Evolutionary conservation across 2,797 vertebrate genomes (phyloP).

Genomic region (Melanotaenia trifasciata): DNA sequence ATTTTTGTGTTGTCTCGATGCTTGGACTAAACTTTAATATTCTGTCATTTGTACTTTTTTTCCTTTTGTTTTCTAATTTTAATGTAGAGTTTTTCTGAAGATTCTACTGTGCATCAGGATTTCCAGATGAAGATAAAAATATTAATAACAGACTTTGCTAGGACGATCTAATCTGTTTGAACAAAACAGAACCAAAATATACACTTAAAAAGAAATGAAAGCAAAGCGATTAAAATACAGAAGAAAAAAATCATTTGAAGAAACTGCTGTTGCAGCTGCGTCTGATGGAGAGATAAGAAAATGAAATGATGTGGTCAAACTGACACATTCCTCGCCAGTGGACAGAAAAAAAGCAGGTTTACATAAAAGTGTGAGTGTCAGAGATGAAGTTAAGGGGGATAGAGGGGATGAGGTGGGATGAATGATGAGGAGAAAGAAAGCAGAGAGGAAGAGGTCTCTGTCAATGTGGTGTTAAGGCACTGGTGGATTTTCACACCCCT

Average conservation of each 20-base stretch:
- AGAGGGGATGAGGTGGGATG: constrained; percentile 7
- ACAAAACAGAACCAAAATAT: constrained; percentile 59
- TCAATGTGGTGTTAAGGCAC: constrained; percentile 65
- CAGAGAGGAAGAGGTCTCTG: constrained; percentile 62
- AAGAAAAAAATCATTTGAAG: not conserved
- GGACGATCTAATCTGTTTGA: constrained; percentile 54
- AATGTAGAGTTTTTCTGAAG: constrained; percentile 2
- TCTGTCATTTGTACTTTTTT: constrained; percentile 25
- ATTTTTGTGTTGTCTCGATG: not conserved
- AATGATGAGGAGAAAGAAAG: constrained; percentile 10
- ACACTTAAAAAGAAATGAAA: constrained; percentile 37
- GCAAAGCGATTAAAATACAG: constrained; percentile 47
- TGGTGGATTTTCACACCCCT: constrained; percentile 76
- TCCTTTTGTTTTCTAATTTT: not conserved
- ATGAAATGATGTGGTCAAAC: constrained; percentile 64
- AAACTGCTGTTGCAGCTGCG: constrained; percentile 27
- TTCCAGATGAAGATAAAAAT: constrained; percentile 42
- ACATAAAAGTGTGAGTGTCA: constrained; percentile 64
- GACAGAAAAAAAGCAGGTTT: constrained; percentile 53
- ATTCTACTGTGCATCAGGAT: constrained; percentile 11
- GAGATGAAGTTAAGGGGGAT: constrained; percentile 44
- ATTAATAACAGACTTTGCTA: constrained; percentile 54
- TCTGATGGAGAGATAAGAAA: constrained; percentile 35
- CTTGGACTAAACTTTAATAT: constrained; percentile 7
- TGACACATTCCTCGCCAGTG: constrained; percentile 78